Conservation (phyloP, 64 coral and sea anemone species). For the Anthopleura sola region DNA sequence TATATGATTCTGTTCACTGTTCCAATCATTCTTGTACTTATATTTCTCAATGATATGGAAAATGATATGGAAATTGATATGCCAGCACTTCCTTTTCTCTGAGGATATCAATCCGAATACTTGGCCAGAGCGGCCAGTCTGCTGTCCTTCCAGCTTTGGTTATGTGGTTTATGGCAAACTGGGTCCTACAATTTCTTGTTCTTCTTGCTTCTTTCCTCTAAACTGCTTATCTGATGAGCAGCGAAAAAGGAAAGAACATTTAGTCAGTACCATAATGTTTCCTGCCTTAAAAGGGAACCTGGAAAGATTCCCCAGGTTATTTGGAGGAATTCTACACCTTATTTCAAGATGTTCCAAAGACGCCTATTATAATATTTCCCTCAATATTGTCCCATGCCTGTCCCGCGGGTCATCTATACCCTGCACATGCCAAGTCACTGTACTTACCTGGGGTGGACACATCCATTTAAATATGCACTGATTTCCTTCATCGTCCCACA, state of each 20-base stretch:
- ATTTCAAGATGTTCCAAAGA: too few relatives aligned
- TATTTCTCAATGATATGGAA: too few relatives aligned
- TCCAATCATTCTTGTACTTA: neutral
- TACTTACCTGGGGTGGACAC: conserved; percentile 56
- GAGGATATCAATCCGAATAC: neutral
- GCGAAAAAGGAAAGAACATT: neutral
- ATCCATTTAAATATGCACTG: conserved; percentile 58
- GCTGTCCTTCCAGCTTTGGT: neutral
- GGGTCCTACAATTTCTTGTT: neutral
- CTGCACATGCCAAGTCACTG: conserved; percentile 27
- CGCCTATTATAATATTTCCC: too few relatives aligned
- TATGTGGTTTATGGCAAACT: neutral
- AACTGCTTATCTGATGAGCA: neutral
- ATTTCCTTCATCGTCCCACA: conserved; percentile 51
- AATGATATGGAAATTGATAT: too few relatives aligned
- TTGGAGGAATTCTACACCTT: too few relatives aligned
- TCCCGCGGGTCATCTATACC: neutral
- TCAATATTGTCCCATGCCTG: conserved; percentile 58
- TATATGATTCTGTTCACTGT: neutral
- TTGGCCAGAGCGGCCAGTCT: neutral
- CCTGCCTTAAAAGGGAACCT: neutral
- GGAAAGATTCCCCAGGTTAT: too few relatives aligned
- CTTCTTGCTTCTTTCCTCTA: neutral
- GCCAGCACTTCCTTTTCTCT: neutral
- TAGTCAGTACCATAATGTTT: neutral